phyloP scores from a whole-genome alignment of 2,113 vertebrate species.

The Dolichallabes microphthalmus region DNA sequence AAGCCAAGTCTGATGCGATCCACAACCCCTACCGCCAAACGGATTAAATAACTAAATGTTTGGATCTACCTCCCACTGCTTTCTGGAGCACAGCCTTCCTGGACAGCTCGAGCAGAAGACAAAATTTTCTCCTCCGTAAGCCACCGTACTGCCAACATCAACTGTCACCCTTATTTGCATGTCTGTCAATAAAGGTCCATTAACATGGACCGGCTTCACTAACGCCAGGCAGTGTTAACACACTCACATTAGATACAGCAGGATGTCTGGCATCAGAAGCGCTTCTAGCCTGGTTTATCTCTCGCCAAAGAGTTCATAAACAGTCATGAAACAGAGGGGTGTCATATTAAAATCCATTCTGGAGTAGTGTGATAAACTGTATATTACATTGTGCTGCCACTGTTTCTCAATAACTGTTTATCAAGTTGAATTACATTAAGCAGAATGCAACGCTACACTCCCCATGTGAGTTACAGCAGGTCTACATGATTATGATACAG shows the following conservation, averaged over 20 bases:
- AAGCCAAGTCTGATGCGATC: conserved; percentile 52
- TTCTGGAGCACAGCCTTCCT: conserved; percentile 42
- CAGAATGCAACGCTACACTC: not conserved
- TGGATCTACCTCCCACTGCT: conserved; percentile 55
- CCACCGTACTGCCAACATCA: conserved; percentile 47
- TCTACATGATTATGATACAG: not conserved
- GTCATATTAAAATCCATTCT: conserved; percentile 32
- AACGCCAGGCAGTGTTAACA: conserved; percentile 32
- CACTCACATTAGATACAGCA: conserved; percentile 14
- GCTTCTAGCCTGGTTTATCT: conserved; percentile 24
- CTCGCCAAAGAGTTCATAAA: conserved; percentile 36
- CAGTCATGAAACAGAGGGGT: conserved; percentile 15
- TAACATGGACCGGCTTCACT: conserved; percentile 39
- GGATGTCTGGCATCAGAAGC: conserved; percentile 31
- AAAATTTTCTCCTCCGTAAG: conserved; percentile 46
- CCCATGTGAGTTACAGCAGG: not conserved
- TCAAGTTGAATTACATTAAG: conserved; percentile 7
- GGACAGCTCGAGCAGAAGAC: conserved; percentile 37
- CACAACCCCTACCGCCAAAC: conserved; percentile 46
- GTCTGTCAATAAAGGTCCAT: conserved; percentile 46
- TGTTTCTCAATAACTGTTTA: not conserved
- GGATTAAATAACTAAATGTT: conserved; percentile 57
- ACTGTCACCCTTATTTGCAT: conserved; percentile 41
- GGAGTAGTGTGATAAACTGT: conserved; percentile 10
- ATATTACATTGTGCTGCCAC: conserved; percentile 18